These are phyloP conservation scores for Ataeniobius toweri DNA, from an alignment of 2,797 vertebrate genomes.

Conservation along the genomic window DNA sequence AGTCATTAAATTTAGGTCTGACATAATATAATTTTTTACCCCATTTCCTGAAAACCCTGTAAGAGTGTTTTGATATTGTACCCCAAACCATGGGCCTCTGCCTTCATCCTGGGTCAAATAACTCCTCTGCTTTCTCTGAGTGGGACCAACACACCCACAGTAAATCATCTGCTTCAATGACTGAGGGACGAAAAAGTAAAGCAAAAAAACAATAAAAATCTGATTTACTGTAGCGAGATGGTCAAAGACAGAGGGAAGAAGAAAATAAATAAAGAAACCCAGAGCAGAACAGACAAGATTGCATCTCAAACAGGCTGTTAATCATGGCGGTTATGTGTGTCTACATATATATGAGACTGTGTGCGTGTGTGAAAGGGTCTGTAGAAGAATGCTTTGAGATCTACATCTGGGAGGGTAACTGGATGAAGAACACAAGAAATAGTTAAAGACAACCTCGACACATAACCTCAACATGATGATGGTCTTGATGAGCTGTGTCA, in stretches of 20 bases:
- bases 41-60: not conserved
- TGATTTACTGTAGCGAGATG: constrained; percentile 59
- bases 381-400: constrained; percentile 43
- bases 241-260: constrained; percentile 20
- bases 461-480: constrained; percentile 21
- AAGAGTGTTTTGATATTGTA: not conserved
- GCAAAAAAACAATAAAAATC: constrained; percentile 63
- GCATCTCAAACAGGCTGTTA: constrained; percentile 43
- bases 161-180: constrained; percentile 73
- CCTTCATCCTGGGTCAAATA: constrained; percentile 33
- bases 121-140: constrained; percentile 31
- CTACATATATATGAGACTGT: not conserved
- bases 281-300: constrained; percentile 60
- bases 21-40: not conserved
- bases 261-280: constrained; percentile 14
- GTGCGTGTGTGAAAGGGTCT: not conserved
- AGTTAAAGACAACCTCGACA: constrained; percentile 24
- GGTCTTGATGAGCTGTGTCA: constrained; percentile 31
- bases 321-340: constrained; percentile 43
- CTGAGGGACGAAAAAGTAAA: constrained; percentile 34
- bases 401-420: constrained; percentile 45
- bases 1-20: not conserved
- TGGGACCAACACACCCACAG: constrained; percentile 23
- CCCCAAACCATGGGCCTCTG: not conserved
- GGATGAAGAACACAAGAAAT: constrained; percentile 28